Evolutionary conservation across 2,113 vertebrate species (phyloP).

Genomic region (Delphinus delphis): DNA sequence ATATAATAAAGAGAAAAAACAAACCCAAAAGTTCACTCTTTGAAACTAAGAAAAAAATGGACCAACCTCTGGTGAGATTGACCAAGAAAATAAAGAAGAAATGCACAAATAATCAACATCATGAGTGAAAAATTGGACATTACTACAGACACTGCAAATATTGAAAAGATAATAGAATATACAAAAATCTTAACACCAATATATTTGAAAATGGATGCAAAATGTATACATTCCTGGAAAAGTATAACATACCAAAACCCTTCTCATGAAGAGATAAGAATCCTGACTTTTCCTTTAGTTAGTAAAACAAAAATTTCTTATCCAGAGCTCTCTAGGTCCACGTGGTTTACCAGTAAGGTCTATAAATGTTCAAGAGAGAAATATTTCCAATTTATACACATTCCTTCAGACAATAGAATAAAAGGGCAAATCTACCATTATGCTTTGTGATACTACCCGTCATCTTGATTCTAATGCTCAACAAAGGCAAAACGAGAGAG

Average conservation of each 20-base stretch:
- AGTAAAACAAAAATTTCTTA: not conserved
- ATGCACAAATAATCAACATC: not conserved
- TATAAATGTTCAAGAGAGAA: conserved; percentile 23
- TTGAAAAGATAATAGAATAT: not conserved
- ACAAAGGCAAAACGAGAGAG: conserved; percentile 26
- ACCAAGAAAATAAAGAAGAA: not conserved
- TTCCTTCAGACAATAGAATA: not conserved
- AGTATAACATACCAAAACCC: not conserved
- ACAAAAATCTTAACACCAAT: not conserved
- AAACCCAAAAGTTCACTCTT: not conserved
- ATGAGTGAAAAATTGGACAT: not conserved
- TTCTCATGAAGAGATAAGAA: not conserved
- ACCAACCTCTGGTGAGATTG: not conserved
- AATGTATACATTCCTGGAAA: not conserved
- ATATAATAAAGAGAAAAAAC: not conserved
- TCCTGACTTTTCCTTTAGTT: not conserved
- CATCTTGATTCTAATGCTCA: not conserved
- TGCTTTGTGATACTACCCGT: not conserved
- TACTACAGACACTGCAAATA: not conserved
- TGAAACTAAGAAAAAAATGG: not conserved
- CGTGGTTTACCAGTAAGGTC: not conserved
- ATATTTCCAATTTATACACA: not conserved
- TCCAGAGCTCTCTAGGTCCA: not conserved
- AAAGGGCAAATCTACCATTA: not conserved
- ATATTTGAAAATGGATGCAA: not conserved